These are phyloP conservation scores for Acanthis flammea DNA, from an alignment of 2,797 vertebrate genomes.

Conservation along the genomic window DNA sequence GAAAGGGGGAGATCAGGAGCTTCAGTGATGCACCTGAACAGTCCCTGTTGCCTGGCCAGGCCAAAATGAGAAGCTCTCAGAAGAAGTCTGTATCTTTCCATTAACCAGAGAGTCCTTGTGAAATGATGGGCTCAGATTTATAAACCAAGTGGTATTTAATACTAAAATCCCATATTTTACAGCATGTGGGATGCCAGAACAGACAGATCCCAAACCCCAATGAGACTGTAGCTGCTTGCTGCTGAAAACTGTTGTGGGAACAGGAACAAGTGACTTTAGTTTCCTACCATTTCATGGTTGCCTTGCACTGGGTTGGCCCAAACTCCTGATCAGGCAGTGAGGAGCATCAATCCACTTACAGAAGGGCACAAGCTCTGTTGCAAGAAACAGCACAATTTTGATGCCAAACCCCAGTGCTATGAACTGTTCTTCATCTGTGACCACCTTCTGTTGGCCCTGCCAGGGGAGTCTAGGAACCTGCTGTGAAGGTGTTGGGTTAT, in stretches of 20 bases:
- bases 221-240: not conserved
- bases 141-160: not conserved
- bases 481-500: not conserved
- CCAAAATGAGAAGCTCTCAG: not conserved
- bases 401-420: accelerated
- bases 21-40: not conserved
- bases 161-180: not conserved
- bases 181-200: not conserved
- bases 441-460: not conserved
- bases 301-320: not conserved
- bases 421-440: accelerated
- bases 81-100: not conserved
- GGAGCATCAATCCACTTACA: accelerated
- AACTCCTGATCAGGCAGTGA: not conserved
- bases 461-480: not conserved
- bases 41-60: not conserved
- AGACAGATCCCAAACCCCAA: not conserved
- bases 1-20: not conserved
- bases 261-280: not conserved
- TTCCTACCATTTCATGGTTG: not conserved
- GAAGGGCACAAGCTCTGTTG: not conserved
- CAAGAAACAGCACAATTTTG: accelerated
- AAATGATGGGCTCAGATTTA: not conserved
- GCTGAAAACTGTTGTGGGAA: not conserved
- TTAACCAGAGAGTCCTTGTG: not conserved